Evolutionary conservation across 2,888 invertebrate species (phyloP), one percentile per base, ranked within the genome.

Genomic region (Eilema sororculum): DNA sequence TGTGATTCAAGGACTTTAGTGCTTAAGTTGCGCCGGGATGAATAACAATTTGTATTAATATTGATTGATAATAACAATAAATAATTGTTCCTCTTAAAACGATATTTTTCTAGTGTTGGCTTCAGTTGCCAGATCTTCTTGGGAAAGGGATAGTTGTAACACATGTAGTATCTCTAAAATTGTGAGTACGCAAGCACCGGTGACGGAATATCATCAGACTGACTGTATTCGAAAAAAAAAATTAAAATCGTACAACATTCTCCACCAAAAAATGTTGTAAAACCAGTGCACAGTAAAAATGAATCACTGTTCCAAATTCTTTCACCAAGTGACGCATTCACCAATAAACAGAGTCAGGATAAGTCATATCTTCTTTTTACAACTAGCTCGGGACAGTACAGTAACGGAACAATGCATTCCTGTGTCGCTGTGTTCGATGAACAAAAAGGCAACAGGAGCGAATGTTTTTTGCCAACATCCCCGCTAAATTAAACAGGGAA

Each of bases 401-500:
- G 86, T 90, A 91, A 90, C 90, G 89, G 89, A 89, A 95, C 94
- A 94, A 94, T 93, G 93, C 93, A 93, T 94, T 93, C 92, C 92
- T 84, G 83, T 86, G 88, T 88, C 89, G 92, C 92, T 90, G 90
- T 89, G 90, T 91, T 88, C 86, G 90, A 89, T 87, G 90, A 90
- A 91, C 92, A 93, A 94, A 94, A 94, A 92, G 88, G 87, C 87
- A 80, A 88, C 87, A 89, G 87, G 87, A 87, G 86, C 90, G 87
- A 88, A 87, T 89, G 89, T 90, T 94, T 94, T 93, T 94, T 94
- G 93, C 90, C 88, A 87, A 90, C 91, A 89, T 86, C 90, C 90
- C 89, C 90, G 93, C 93, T 92, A 95, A 95, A 94, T 95, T 94
- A 94, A 94, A 94, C 93, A 92, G 89, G 90, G 90, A 87, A 90